Evolutionary conservation across 2,113 vertebrate species (phyloP).

Genomic region (Chlorodrepanis virens): DNA sequence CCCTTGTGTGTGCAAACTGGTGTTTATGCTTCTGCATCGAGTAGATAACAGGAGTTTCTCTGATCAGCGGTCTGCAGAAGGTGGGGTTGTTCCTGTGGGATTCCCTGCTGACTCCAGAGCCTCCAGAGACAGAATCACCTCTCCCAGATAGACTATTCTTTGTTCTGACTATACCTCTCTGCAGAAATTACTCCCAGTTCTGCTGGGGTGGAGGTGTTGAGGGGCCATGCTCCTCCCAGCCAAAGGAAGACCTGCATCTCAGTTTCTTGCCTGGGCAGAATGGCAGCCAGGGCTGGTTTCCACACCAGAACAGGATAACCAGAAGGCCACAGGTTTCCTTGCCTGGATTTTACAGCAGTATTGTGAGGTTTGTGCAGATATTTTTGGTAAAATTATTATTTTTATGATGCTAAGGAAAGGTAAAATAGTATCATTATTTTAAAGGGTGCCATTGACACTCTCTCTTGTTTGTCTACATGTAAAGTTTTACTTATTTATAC

Average conservation of each 20-base stretch:
- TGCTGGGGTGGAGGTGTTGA: not conserved
- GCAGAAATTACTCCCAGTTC: not conserved
- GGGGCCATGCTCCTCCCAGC: rapidly evolving
- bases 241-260: rapidly evolving
- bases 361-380: not conserved
- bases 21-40: not conserved
- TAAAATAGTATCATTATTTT: not conserved
- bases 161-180: not conserved
- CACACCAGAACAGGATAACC: not conserved
- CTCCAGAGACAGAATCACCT: not conserved
- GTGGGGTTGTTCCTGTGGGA: not conserved
- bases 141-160: not conserved
- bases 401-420: not conserved
- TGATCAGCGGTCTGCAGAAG: not conserved
- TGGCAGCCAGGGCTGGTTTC: not conserved
- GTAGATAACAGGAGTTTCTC: not conserved
- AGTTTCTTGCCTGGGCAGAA: not conserved
- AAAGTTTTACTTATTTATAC: slow-evolving; percentile 40
- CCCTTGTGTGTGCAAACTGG: not conserved
- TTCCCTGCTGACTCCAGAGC: not conserved
- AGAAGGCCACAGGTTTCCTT: not conserved
- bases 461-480: not conserved
- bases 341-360: not conserved
- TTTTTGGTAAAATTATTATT: not conserved
- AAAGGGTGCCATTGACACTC: not conserved